These are phyloP conservation scores for Lophius piscatorius DNA, from an alignment of 2,113 vertebrate genomes.

Conservation along the genomic window DNA sequence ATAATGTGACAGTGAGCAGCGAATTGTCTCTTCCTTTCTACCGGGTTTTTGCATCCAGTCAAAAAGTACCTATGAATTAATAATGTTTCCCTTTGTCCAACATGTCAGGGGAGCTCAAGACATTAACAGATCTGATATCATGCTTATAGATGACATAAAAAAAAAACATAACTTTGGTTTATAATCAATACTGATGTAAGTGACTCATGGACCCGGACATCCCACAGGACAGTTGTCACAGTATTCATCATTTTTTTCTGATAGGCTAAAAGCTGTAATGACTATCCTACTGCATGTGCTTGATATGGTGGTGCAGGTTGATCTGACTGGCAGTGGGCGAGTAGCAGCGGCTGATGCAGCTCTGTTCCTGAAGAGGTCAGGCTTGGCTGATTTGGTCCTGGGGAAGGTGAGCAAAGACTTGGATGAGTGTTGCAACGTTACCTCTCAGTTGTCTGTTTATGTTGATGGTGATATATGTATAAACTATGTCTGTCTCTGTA, in stretches of 20 bases:
- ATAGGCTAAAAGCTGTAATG: background rate
- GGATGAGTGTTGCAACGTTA: background rate
- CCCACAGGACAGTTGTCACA: background rate
- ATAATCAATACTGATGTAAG: conserved; percentile 48
- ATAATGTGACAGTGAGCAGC: conserved; percentile 17
- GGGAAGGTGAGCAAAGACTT: conserved; percentile 86
- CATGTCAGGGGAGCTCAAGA: conserved; percentile 43
- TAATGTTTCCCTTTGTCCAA: conserved; percentile 66
- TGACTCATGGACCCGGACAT: background rate
- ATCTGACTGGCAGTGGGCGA: conserved; percentile 87
- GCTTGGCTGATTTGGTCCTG: conserved; percentile 92
- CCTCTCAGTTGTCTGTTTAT: background rate
- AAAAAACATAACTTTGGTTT: conserved; percentile 37
- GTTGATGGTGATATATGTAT: background rate
- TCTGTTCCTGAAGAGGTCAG: conserved; percentile 94
- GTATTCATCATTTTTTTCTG: background rate
- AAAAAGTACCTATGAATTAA: conserved; percentile 74
- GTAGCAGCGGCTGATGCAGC: conserved; percentile 94
- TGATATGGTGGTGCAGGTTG: conserved; percentile 82
- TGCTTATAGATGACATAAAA: conserved; percentile 36
- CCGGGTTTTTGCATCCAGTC: conserved; percentile 43
- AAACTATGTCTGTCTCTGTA: conserved; percentile 63
- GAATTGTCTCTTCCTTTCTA: conserved; percentile 28
- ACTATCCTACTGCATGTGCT: background rate
- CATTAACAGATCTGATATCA: conserved; percentile 24